Conservation (phyloP, 2,113 vertebrate genomes). For the Notothenia coriiceps region DNA sequence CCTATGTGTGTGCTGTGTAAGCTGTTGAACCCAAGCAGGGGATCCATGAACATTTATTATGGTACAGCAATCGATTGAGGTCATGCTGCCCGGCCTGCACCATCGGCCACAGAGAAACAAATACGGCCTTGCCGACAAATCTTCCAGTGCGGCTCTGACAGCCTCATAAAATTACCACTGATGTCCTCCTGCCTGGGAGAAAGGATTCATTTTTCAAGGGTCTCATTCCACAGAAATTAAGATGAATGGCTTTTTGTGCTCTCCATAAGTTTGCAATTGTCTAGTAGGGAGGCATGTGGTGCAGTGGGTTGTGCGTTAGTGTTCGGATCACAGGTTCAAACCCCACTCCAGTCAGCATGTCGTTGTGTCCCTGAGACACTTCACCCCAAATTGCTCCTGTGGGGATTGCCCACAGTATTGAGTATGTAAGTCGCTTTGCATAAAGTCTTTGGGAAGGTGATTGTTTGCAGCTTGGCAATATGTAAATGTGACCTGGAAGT, state of each 20-base stretch:
- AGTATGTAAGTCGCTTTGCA: no score
- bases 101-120: slow-evolving; percentile 46
- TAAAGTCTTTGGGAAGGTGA: slow-evolving; percentile 14
- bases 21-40: slow-evolving; percentile 54
- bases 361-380: no score
- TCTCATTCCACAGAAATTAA: slow-evolving; percentile 21
- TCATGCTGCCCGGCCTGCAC: slow-evolving; percentile 33
- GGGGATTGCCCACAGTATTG: no score
- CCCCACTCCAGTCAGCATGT: no score
- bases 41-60: slow-evolving; percentile 48
- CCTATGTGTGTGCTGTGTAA: slow-evolving; percentile 16
- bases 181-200: slow-evolving; percentile 47
- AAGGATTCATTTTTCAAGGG: slow-evolving; percentile 23
- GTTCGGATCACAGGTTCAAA: no score
- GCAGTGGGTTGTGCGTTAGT: no score
- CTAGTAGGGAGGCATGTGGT: no score
- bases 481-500: slow-evolving; percentile 54
- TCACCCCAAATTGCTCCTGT: no score
- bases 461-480: slow-evolving; percentile 33
- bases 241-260: slow-evolving; percentile 53
- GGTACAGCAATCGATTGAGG: slow-evolving; percentile 31
- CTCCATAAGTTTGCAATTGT: slow-evolving; percentile 19
- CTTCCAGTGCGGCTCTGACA: slow-evolving; percentile 54
- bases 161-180: slow-evolving; percentile 51
- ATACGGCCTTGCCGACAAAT: slow-evolving; percentile 42